Evolutionary conservation across 2,888 invertebrate genomes (phyloP).

Genomic region (Shargacucullia verbasci): DNA sequence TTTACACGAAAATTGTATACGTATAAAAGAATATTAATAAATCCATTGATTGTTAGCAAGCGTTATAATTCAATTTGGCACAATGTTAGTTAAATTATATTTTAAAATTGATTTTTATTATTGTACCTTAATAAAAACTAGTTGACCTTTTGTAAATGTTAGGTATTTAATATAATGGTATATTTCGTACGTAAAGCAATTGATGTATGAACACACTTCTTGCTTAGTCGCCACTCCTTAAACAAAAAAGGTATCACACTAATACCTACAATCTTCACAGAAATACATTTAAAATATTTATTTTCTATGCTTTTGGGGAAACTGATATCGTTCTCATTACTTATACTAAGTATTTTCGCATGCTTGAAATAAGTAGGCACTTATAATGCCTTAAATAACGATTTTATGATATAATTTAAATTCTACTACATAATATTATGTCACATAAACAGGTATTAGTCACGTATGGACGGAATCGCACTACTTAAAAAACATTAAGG

Average conservation of each 20-base stretch:
- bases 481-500: slow-evolving; percentile 41
- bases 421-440: slow-evolving; percentile 61
- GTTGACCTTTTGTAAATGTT: slow-evolving; percentile 24
- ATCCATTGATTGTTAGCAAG: slow-evolving; percentile 56
- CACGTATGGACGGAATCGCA: slow-evolving; percentile 59
- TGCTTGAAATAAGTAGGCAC: too few species aligned
- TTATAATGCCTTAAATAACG: too few species aligned
- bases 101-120: slow-evolving; percentile 14
- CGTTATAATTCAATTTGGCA: slow-evolving; percentile 73
- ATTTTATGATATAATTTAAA: slow-evolving; percentile 28
- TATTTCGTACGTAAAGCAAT: slow-evolving; percentile 35
- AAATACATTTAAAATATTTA: too few species aligned
- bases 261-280: slow-evolving; percentile 8
- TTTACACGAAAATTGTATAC: slow-evolving; percentile 34
- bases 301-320: too few species aligned
- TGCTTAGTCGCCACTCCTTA: too few species aligned
- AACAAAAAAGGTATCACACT: slow-evolving; percentile 19
- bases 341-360: too few species aligned
- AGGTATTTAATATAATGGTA: slow-evolving; percentile 51
- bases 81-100: slow-evolving; percentile 67
- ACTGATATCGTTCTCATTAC: too few species aligned
- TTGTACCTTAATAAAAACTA: slow-evolving; percentile 21
- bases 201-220: slow-evolving; percentile 3
- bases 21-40: slow-evolving; percentile 21
- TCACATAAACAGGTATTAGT: slow-evolving; percentile 68